These are phyloP conservation scores for Actinia equina DNA, from an alignment of 64 coral and sea anemone species.

Conservation along the genomic window DNA sequence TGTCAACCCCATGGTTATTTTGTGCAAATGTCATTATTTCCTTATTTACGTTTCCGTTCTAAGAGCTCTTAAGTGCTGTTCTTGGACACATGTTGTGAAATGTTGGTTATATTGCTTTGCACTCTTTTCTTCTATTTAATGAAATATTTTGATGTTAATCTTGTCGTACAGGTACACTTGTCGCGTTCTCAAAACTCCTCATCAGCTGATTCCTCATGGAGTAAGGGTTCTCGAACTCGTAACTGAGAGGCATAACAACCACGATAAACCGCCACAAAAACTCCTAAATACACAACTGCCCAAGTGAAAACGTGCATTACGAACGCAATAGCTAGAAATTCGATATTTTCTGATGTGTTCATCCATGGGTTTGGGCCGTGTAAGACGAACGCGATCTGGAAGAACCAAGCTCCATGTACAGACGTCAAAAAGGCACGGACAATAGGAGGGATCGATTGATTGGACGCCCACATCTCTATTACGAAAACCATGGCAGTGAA, in stretches of 20 bases:
- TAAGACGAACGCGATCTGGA: slow-evolving; percentile 59
- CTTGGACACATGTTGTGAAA: no score
- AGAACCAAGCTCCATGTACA: slow-evolving; percentile 82
- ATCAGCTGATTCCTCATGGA: neutral
- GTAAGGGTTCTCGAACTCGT: neutral
- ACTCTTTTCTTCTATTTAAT: neutral
- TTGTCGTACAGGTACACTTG: neutral
- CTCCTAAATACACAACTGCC: slow-evolving; percentile 20
- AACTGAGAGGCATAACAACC: neutral
- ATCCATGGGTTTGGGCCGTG: slow-evolving; percentile 48
- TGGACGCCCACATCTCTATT: slow-evolving; percentile 20
- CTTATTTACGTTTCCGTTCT: no score
- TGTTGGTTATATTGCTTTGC: neutral
- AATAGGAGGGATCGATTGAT: slow-evolving; percentile 20
- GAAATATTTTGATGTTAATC: neutral
- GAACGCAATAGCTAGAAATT: slow-evolving; percentile 53
- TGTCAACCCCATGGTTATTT: no score
- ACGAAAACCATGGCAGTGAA: slow-evolving; percentile 39
- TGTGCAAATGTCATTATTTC: no score
- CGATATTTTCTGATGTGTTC: slow-evolving; percentile 36
- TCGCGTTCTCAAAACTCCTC: neutral
- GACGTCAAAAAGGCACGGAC: slow-evolving; percentile 46
- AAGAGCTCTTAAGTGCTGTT: no score
- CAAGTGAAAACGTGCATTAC: slow-evolving; percentile 37
- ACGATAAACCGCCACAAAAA: slow-evolving; percentile 29